Base-by-base conservation (phyloP, 1,140 invertebrate genomes). In the Aculops lycopersici region DNA sequence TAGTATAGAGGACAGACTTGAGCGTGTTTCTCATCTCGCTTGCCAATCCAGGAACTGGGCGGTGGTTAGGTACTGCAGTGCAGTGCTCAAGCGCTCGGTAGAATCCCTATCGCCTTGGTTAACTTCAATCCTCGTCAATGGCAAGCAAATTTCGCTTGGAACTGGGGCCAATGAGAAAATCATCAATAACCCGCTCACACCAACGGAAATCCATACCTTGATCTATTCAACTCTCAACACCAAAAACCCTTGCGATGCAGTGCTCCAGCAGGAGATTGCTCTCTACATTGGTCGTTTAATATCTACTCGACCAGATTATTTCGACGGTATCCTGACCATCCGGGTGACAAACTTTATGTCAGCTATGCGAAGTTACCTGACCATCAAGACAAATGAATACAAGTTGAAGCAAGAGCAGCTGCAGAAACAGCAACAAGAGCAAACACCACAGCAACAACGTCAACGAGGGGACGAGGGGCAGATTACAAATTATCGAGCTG, bases 51-150 rank as follows among this genome's bases (percentile, higher is more conserved):
- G 81, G 37, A 72, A 81, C 55, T 97, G 86, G 86, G 71, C 72
- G 43, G 76, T 77, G 24, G 81, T 98, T 17, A 66, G 90, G 40
- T 81, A 88, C 53, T 88, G 81, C 52, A 84, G 80, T 31, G 79
- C 77, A 50, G 63, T 94, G 38, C 61, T 95, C 17, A 66, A 72
- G 53, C 86, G 95, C 53, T 74, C 81, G 39, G 86, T 95, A 2
- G 88, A 95, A 58, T 86, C 79, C 48, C 81, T 98, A 42, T 90
- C 84, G 58, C 90, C 90, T 15, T 90, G 86, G 52, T 84, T 97
- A 42, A 97, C 90, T 19, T 77, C 78, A 14, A 75, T 95, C 43
- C 62, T 97, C 18, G 88, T 95, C 16, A 76, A 84, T 59, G 88
- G 86, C 45, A 95, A 94, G 61, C 81, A 92, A 76, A 64, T 95